These are phyloP conservation scores for Alcedo atthis DNA, from an alignment of 2,797 vertebrate genomes.

Conservation along the genomic window DNA sequence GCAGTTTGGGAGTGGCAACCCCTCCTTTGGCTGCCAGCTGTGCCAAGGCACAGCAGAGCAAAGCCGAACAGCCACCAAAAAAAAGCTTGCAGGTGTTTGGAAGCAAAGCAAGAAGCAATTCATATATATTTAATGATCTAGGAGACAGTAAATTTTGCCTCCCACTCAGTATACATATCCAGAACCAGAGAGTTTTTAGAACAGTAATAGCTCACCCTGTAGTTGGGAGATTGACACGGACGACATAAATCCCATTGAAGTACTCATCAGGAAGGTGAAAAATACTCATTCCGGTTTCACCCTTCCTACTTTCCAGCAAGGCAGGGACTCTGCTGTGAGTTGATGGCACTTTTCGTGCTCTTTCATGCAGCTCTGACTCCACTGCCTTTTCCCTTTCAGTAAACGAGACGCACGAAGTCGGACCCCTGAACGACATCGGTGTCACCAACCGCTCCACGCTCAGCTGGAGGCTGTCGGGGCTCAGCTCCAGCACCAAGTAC, in stretches of 20 bases:
- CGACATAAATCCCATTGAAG: not conserved
- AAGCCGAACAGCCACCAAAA: not conserved
- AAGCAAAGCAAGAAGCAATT: not conserved
- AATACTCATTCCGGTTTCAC: not conserved
- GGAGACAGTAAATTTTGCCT: not conserved
- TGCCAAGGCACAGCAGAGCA: not conserved
- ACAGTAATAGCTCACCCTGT: not conserved
- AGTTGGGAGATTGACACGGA: not conserved
- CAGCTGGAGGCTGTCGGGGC: conserved; percentile 84
- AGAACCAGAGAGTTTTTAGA: not conserved
- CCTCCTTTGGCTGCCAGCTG: not conserved
- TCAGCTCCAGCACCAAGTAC: conserved; percentile 89
- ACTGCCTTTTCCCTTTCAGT: conserved; percentile 78
- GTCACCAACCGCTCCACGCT: conserved; percentile 80
- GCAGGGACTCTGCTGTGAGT: no score
- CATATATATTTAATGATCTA: not conserved
- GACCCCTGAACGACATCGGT: conserved; percentile 80
- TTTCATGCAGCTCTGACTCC: not conserved
- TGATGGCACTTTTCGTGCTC: rapidly evolving
- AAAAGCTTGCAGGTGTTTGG: not conserved
- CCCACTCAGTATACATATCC: not conserved
- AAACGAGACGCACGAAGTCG: conserved; percentile 89
- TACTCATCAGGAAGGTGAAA: not conserved
- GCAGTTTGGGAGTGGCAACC: not conserved
- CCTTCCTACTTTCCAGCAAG: not conserved